Percentiles rank a stretch among this genome's conserved stretches.
phyloP scores from a whole-genome alignment of 2,888 invertebrate genomes.

The Chrysomela aeneicollis region DNA sequence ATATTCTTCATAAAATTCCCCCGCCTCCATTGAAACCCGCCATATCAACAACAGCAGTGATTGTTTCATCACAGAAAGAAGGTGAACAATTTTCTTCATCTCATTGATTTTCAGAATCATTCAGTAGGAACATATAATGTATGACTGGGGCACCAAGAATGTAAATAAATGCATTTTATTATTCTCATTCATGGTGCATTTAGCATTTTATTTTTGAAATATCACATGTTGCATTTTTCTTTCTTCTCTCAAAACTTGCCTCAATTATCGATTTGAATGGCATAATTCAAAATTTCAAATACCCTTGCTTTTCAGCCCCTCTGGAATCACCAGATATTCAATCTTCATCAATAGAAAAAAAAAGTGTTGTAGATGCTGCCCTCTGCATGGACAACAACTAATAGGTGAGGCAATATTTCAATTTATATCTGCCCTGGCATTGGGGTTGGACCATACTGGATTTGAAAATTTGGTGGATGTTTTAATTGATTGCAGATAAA shows the following conservation, averaged over 20 bases:
- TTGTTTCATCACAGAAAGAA: not conserved
- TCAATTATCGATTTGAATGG: slow-evolving; percentile 1
- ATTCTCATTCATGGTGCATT: not conserved
- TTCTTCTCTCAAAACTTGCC: too few relatives aligned
- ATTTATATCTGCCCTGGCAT: too few relatives aligned
- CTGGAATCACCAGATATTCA: slow-evolving; percentile 5
- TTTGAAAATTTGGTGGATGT: slow-evolving; percentile 1
- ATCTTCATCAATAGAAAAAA: slow-evolving; percentile 6
- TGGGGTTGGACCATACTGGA: too few relatives aligned
- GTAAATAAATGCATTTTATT: too few relatives aligned
- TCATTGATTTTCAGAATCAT: too few relatives aligned
- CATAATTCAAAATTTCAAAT: slow-evolving; percentile 1
- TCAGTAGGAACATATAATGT: too few relatives aligned
- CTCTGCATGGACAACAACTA: slow-evolving; percentile 17
- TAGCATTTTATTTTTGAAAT: too few relatives aligned
- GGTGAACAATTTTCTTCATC: slow-evolving; percentile 4
- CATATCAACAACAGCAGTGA: not conserved
- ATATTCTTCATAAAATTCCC: not conserved
- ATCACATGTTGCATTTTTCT: too few relatives aligned
- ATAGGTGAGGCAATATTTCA: slow-evolving; percentile 17
- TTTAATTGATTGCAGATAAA: slow-evolving; percentile 22
- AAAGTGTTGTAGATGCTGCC: slow-evolving; percentile 8
- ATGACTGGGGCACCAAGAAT: too few relatives aligned
- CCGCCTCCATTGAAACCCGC: slow-evolving; percentile 6
- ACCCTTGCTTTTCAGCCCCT: slow-evolving; percentile 8